Evolutionary conservation across 2,888 invertebrate species (phyloP), one percentile per base, ranked within the genome.

Genomic region (Cremastobaeus sp.): DNA sequence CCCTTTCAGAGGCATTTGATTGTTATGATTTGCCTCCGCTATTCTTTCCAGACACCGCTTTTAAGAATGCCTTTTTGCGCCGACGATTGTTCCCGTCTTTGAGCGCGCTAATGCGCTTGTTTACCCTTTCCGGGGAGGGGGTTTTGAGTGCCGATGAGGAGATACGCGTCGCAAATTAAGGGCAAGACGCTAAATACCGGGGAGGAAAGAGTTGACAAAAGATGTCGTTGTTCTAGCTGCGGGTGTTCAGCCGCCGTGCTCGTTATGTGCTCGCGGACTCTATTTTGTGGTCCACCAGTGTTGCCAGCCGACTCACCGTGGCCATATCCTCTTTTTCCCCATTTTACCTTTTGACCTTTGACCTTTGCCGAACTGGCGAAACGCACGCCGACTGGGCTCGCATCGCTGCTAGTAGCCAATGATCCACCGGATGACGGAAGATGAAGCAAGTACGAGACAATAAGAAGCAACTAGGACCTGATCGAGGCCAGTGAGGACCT

Each of bases 191-290:
- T n/a, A 39, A 39, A 28, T 39, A 41, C 21, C 11, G 21, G 11
- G 20, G n/a, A 21, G 30, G 25, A 45, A 45, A 54, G 54, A 18
- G 34, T 37, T 11, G 12, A 55, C 55, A 55, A 65, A 66, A 66
- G 57, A 41, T 48, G 66, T 32, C 66, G 57, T 68, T 68, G 68
- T 68, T 30, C 34, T 41, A 34, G 25, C 11, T 12, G 20, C 54
- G 30, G 21, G n/a, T 55, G 45, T 20, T 18, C 37, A 55, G 55
- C 18, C 55, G 55, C 45, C 55, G 41, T 41, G 12, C 28, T 35
- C 18, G 65, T 47, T 65, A 65, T 45, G 41, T 45, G 50, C 35
- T 43, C 41, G 48, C 48, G 57, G 37, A 48, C 66, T 57, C 66
- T 30, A 57, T 45, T 65, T 55, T 25, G 48, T 18, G 21, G 64